Conservation (phyloP, 2,113 vertebrate genomes). For the Halcyon senegalensis region DNA sequence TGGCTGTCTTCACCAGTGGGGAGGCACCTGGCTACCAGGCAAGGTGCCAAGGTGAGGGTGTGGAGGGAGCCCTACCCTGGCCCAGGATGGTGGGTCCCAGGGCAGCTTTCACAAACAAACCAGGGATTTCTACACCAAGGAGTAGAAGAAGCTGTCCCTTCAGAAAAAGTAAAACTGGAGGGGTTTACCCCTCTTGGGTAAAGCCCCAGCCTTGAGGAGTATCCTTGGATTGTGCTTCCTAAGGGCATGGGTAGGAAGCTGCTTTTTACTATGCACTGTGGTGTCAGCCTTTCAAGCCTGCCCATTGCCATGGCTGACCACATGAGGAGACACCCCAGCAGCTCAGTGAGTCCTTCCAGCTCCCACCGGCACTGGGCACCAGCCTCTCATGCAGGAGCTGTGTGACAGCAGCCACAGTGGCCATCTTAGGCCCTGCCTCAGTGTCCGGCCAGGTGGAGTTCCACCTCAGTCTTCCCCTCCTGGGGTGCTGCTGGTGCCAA, state of each 20-base stretch:
- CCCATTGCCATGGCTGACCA: rapidly evolving
- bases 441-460: neutral
- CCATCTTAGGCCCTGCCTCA: neutral
- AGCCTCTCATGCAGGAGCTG: rapidly evolving
- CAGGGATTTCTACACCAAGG: neutral
- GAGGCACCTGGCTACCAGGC: neutral
- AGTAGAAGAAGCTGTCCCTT: neutral
- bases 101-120: neutral
- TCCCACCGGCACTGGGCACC: neutral
- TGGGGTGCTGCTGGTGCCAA: neutral
- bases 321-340: neutral
- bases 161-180: neutral
- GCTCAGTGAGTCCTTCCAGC: rapidly evolving
- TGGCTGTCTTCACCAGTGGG: rapidly evolving
- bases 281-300: rapidly evolving
- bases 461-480: neutral
- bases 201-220: neutral
- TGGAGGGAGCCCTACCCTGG: neutral
- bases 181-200: neutral
- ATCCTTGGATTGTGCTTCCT: neutral
- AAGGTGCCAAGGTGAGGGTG: neutral
- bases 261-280: neutral
- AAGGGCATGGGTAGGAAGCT: rapidly evolving
- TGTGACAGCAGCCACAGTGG: too few species aligned
- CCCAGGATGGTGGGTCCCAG: rapidly evolving